phyloP scores from a whole-genome alignment of 2,113 vertebrate species.

The Eclectus roratus region DNA sequence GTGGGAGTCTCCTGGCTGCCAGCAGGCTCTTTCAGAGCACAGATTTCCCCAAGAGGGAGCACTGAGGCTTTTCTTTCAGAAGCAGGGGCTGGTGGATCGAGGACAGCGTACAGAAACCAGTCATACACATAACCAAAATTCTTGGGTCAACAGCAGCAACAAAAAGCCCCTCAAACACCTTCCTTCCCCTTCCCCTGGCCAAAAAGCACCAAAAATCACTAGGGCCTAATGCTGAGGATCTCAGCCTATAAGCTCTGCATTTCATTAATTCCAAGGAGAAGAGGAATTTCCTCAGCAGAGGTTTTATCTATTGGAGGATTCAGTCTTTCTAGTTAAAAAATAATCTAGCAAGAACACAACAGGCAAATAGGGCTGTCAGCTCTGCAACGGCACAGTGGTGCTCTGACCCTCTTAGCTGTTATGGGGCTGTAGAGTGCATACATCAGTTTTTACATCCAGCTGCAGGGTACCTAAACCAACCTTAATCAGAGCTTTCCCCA shows the following conservation, averaged over 20 bases:
- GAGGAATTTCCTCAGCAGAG: not conserved
- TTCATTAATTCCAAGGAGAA: not conserved
- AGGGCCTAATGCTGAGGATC: not conserved
- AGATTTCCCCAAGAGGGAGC: not conserved
- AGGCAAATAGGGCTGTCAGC: not conserved
- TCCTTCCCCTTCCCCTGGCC: not conserved
- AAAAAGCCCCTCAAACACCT: not conserved
- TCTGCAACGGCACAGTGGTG: not conserved
- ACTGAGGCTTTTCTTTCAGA: not conserved
- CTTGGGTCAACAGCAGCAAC: not conserved
- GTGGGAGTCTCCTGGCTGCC: not conserved
- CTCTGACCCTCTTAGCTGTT: not conserved
- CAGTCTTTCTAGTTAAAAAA: not conserved
- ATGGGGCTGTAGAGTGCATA: accelerated
- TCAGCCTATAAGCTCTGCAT: not conserved
- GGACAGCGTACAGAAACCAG: not conserved
- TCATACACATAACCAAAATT: not conserved
- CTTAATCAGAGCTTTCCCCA: not conserved
- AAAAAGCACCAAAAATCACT: not conserved
- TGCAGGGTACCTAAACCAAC: not conserved
- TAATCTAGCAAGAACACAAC: not conserved
- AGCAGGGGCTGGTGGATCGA: not conserved
- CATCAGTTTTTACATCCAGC: not conserved
- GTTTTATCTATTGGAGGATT: not conserved
- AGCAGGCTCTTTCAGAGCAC: not conserved